Base-by-base conservation (phyloP, 2,797 vertebrate species). In the Valencia hispanica region DNA sequence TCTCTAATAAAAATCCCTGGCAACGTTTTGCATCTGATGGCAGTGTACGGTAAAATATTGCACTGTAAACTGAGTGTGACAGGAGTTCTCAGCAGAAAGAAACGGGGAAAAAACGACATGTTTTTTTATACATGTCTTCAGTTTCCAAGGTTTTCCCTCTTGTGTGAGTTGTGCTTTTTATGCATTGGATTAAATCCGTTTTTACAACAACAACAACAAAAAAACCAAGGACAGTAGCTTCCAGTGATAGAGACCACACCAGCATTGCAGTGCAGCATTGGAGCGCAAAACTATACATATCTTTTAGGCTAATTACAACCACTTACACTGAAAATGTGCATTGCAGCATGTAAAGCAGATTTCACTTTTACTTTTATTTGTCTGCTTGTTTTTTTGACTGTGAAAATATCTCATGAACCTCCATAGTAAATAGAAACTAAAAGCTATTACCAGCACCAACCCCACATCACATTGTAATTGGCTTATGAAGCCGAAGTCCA, bases 21-120 rank as follows among this genome's bases (percentile, higher is more conserved):
- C 61, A 75, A 55, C 65, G 53, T 65, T 78, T 22, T 78, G 68
- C 78, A 43, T 85, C 53, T 85, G 80, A 90, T 77, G 73, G 73
- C 77, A 70, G 75, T 48, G 68, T 81, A 66, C 39, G 4, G 82
- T 86, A 85, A 90, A 86, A 85, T 85, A 89, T 90, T 86, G 79
- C 82, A 66, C 74, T 22, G 79, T 43, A 32, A 57, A 85, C 68
- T 72, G 34, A 68, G 70, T 86, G 78, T 91, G 88, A 88, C 92
- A 88, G 89, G 87, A 88, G 82, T 82, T 83, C 85, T 84, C 74
- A 72, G 78, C 68, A 65, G 75, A 73, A 82, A 74, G 78, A 84
- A 87, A 80, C 39, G 11, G 63, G 66, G 59, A 73, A 83, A 72
- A 50, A 65, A 68, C 75, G 72, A 22, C 73, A 81, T 55, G 18